phyloP scores from a whole-genome alignment of 2,797 vertebrate species.

The Acipenser oxyrinchus region DNA sequence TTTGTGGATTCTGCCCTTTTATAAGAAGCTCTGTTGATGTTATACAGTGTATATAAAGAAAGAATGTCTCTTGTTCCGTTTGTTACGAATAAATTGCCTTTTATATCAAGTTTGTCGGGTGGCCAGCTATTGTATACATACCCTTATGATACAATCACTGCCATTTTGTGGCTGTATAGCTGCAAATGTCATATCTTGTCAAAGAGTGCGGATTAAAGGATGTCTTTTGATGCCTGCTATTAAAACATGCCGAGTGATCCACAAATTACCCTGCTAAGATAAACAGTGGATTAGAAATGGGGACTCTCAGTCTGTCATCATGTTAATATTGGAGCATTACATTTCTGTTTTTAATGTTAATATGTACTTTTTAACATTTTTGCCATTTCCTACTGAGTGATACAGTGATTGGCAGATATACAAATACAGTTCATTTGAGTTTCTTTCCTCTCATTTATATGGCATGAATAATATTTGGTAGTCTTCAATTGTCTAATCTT shows the following conservation, averaged over 20 bases:
- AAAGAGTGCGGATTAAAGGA: slow-evolving; percentile 43
- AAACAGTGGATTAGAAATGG: slow-evolving; percentile 67
- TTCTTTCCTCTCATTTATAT: slow-evolving; percentile 21
- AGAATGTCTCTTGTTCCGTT: slow-evolving; percentile 54
- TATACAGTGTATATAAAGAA: slow-evolving; percentile 59
- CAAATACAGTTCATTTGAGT: slow-evolving; percentile 23
- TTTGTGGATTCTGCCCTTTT: too few relatives aligned
- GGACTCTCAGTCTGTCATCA: slow-evolving; percentile 63
- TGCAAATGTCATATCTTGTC: slow-evolving; percentile 58
- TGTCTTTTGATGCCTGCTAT: slow-evolving; percentile 61
- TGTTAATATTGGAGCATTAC: slow-evolving; percentile 48
- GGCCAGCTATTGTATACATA: slow-evolving; percentile 53
- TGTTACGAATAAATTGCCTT: slow-evolving; percentile 61
- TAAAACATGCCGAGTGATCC: slow-evolving; percentile 69
- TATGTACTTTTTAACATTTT: slow-evolving; percentile 48
- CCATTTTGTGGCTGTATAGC: slow-evolving; percentile 42
- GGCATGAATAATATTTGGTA: too few relatives aligned
- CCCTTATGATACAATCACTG: slow-evolving; percentile 47
- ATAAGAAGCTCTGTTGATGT: slow-evolving; percentile 74
- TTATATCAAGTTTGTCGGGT: slow-evolving; percentile 56
- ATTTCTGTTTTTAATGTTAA: slow-evolving; percentile 60
- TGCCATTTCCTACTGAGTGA: too few relatives aligned
- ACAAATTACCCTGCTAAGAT: slow-evolving; percentile 61
- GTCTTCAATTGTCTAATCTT: too few relatives aligned
- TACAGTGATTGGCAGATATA: neutral